Conservation (phyloP, 2,888 invertebrate species). For the Andricus quercusramuli region DNA sequence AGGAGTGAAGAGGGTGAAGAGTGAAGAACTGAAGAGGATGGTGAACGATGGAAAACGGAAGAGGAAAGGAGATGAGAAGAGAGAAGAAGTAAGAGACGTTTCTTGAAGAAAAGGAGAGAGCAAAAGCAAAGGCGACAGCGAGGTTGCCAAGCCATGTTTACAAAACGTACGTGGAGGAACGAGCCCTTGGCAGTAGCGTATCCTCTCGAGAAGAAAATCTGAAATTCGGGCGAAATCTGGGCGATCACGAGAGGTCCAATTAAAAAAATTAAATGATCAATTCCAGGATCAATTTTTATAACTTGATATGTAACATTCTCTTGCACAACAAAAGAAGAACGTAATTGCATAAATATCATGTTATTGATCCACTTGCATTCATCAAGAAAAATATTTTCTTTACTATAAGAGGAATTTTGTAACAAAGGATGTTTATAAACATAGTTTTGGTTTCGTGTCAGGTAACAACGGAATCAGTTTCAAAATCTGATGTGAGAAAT, state of each 20-base stretch:
- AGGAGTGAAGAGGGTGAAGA: neutral
- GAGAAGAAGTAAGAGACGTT: neutral
- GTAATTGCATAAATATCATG: too few species aligned
- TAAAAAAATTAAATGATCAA: neutral
- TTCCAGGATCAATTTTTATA: neutral
- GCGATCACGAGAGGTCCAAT: neutral
- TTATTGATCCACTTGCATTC: too few species aligned
- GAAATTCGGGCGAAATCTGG: neutral
- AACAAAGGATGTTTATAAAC: neutral
- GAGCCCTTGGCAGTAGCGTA: slow-evolving; percentile 1
- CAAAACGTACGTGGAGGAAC: slow-evolving; percentile 24
- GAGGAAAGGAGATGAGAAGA: neutral
- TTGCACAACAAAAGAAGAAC: too few species aligned
- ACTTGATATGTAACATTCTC: neutral
- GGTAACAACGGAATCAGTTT: neutral
- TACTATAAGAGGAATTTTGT: too few species aligned
- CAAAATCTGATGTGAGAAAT: too few species aligned
- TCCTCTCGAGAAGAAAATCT: neutral
- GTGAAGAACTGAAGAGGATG: neutral
- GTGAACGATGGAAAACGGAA: neutral
- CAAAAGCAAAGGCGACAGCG: slow-evolving; percentile 35
- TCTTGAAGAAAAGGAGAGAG: slow-evolving; percentile 14
- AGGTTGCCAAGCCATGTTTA: slow-evolving; percentile 40
- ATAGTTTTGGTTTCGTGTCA: neutral
- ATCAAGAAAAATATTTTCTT: too few species aligned